Percentiles rank a stretch among this genome's conserved stretches.
phyloP scores from a whole-genome alignment of 2,888 invertebrate genomes.

The Zaprionus lineosus region DNA sequence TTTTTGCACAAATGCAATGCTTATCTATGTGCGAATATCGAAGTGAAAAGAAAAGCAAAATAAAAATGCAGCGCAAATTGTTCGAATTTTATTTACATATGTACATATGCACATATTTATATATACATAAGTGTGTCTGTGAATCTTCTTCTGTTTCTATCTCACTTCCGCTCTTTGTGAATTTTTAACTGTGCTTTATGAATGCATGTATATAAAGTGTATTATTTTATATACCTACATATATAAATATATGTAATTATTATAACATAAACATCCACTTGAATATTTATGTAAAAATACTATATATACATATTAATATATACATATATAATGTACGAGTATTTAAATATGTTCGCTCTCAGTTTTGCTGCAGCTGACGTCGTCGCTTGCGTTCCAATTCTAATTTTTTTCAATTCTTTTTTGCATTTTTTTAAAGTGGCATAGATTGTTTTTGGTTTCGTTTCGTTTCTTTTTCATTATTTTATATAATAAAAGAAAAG shows the following conservation, averaged over 20 bases:
- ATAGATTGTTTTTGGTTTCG: slow-evolving; percentile 41
- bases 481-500: slow-evolving; percentile 61
- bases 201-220: no score
- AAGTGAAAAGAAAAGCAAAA: slow-evolving; percentile 45
- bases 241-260: no score
- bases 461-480: slow-evolving; percentile 14
- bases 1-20: slow-evolving; percentile 48
- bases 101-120: slow-evolving; percentile 5
- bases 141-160: no score
- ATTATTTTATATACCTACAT: no score
- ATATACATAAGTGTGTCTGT: neutral
- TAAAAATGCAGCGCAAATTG: slow-evolving; percentile 53
- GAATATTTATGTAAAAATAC: no score
- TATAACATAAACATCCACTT: no score
- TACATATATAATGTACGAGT: slow-evolving; percentile 21
- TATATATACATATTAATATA: neutral
- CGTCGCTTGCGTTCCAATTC: slow-evolving; percentile 60
- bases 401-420: slow-evolving; percentile 44
- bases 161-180: slow-evolving; percentile 2
- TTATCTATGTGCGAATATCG: slow-evolving; percentile 54
- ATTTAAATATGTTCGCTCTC: slow-evolving; percentile 31
- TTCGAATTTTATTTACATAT: slow-evolving; percentile 40
- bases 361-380: slow-evolving; percentile 36
- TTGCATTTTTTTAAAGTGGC: slow-evolving; percentile 54
- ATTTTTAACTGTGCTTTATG: no score